Percentiles rank a stretch among this genome's conserved stretches.
Evolutionary conservation across 1,140 invertebrate genomes (phyloP).

Genomic region (Conopomorpha cramerella): DNA sequence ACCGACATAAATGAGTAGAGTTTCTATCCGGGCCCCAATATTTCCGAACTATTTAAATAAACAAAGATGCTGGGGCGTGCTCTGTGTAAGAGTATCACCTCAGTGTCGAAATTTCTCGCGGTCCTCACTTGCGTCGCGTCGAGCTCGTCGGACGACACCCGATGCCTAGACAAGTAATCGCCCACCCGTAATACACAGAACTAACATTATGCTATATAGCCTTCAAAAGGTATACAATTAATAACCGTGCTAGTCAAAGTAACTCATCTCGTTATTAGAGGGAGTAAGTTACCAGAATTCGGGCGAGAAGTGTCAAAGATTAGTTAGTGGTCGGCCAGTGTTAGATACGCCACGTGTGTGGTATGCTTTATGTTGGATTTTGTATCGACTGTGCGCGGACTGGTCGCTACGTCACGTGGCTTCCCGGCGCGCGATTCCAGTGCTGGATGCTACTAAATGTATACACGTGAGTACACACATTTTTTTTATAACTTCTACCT

Average conservation of each 20-base stretch:
- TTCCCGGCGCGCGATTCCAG: conserved; percentile 59
- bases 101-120: conserved; percentile 21
- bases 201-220: too few species aligned
- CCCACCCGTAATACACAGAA: too few species aligned
- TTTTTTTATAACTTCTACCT: conserved; percentile 7
- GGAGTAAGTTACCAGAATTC: conserved; percentile 42
- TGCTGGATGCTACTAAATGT: conserved; percentile 64
- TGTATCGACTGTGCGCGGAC: conserved; percentile 60
- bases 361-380: conserved; percentile 57
- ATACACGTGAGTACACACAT: conserved; percentile 56
- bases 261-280: conserved; percentile 22
- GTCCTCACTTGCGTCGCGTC: conserved; percentile 28
- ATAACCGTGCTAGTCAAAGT: conserved; percentile 39
- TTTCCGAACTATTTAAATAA: conserved; percentile 24
- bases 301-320: conserved; percentile 10
- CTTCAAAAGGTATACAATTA: too few species aligned
- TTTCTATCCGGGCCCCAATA: conserved; percentile 13
- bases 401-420: conserved; percentile 61
- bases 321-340: conserved; percentile 14
- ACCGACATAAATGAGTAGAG: conserved; percentile 14
- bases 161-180: conserved; percentile 52
- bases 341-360: conserved; percentile 38
- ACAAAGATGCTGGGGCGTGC: conserved; percentile 54
- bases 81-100: conserved; percentile 39
- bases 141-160: conserved; percentile 48